Evolutionary conservation across 2,888 invertebrate genomes (phyloP).

Genomic region (Patella pellucida): DNA sequence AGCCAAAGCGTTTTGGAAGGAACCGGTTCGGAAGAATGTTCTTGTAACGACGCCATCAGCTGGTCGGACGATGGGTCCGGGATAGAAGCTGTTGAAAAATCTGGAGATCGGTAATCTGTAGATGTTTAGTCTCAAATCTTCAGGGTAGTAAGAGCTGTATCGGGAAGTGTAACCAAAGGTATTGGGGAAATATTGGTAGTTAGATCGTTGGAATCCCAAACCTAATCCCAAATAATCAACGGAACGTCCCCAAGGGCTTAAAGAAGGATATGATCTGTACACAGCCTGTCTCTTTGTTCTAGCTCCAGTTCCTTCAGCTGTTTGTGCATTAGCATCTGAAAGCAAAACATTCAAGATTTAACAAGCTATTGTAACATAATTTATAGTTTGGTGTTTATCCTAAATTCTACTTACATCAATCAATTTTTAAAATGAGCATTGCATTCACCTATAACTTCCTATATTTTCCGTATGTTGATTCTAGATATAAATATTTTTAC

Average conservation of each 20-base stretch:
- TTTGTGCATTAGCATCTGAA: too few species aligned
- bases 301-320: too few species aligned
- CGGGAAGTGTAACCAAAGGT: not conserved
- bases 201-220: not conserved
- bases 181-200: not conserved
- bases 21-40: constrained; percentile 13
- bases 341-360: too few species aligned
- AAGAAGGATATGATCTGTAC: too few species aligned
- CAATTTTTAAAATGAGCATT: too few species aligned
- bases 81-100: constrained; percentile 19
- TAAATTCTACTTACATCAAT: too few species aligned
- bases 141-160: not conserved
- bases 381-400: too few species aligned
- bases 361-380: too few species aligned
- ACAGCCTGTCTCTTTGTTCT: too few species aligned
- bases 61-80: constrained; percentile 12
- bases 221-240: not conserved
- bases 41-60: not conserved
- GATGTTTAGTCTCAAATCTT: not conserved
- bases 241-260: not conserved
- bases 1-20: constrained; percentile 16
- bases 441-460: too few species aligned
- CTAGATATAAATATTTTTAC: too few species aligned
- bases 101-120: constrained; percentile 11
- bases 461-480: too few species aligned